Evolutionary conservation across 2,888 invertebrate species (phyloP), one percentile per base, ranked within the genome.

Genomic region (Drosophila mulleri): DNA sequence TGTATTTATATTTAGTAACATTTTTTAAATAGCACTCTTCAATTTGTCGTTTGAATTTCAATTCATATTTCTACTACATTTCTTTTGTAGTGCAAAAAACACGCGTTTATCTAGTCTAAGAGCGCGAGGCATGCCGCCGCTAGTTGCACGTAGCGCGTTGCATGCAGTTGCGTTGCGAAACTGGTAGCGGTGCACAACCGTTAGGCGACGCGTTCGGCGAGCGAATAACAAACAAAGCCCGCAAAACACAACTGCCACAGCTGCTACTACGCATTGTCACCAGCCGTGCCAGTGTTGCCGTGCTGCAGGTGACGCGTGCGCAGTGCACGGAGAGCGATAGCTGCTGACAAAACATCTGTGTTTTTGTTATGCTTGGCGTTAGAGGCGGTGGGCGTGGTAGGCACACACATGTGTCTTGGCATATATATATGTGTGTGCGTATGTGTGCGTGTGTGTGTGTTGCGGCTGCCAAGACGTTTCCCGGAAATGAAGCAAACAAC

Each of bases 311-410:
- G 37, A 53, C 66, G 76, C 53, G 50, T 78, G 83, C 88, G 88
- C 78, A 44, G 9, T 6, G 12, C 6, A 14, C 37, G 44, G 11
- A 53, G 67, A 72, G 67, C 52, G 57, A 14, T 23, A 32, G 58
- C 29, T 79, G 73, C 80, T 75, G 67, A 65, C 61, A 74, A 83
- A 88, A 88, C 91, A 91, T 87, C 83, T 91, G 91, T 88, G 88
- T 80, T 86, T 90, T 90, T 86, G 86, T 88, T 89, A 81, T 82
- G 80, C 75, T 79, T 62, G 44, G 8, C 29, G 12, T 32, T 45
- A 18, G 23, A 54, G 54, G 54, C 54, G 54, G 54, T 26, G 20
- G 39, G 54, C 39, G 54, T 26, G 54, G 35, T 9, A 1, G 8
- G 52, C 52, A 6, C 20, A 53, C 52, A 37, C 52, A 53, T 37